These are phyloP conservation scores for Aricia agestis DNA, from an alignment of 1,140 invertebrate genomes.

Conservation along the genomic window DNA sequence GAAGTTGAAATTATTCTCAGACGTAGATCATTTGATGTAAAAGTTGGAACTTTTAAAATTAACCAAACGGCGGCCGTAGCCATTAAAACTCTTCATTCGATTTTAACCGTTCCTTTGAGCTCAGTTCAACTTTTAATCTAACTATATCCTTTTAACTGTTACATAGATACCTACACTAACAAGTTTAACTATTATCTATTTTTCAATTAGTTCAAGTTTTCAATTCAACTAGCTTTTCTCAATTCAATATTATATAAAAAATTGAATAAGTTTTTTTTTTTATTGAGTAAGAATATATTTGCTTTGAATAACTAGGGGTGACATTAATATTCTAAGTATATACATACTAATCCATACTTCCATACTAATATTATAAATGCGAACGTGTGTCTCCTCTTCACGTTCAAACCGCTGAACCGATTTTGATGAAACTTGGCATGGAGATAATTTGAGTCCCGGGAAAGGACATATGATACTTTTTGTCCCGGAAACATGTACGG, in stretches of 20 bases:
- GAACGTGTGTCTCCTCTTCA: background rate
- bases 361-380: too few species aligned
- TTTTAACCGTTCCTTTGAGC: conserved; percentile 21
- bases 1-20: background rate
- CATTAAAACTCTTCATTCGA: conserved; percentile 22
- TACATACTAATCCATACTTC: too few species aligned
- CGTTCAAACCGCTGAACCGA: too few species aligned
- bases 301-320: too few species aligned
- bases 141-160: conserved; percentile 1
- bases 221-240: background rate
- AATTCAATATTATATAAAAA: background rate
- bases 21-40: conserved; percentile 4
- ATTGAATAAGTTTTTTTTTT: too few species aligned
- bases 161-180: background rate
- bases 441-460: too few species aligned
- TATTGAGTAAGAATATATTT: too few species aligned
- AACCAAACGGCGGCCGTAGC: conserved; percentile 6
- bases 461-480: too few species aligned
- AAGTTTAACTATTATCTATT: background rate
- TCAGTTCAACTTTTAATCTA: background rate
- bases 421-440: too few species aligned
- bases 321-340: too few species aligned
- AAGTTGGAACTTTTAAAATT: conserved; percentile 11
- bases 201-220: background rate
- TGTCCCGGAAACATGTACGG: too few species aligned